phyloP scores from a whole-genome alignment of 2,113 vertebrate species.

The Hemiscyllium ocellatum region DNA sequence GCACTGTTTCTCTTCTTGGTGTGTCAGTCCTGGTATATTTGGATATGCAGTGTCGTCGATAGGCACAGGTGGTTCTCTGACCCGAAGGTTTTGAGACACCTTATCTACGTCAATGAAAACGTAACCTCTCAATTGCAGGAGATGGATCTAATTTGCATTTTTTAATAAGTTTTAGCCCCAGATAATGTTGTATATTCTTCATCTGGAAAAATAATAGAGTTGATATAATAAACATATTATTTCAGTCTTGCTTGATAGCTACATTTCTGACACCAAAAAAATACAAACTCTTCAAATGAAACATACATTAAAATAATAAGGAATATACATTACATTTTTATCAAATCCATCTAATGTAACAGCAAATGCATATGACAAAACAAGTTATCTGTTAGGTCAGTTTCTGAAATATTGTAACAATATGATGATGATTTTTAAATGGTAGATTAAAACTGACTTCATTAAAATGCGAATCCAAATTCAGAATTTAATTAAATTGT shows the following conservation, averaged over 20 bases:
- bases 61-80: too few species aligned
- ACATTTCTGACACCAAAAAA: not conserved
- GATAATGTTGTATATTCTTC: not conserved
- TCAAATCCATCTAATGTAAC: not conserved
- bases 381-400: not conserved
- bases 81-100: too few species aligned
- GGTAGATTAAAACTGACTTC: not conserved
- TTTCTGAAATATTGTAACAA: not conserved
- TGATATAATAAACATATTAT: not conserved
- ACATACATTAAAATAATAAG: not conserved
- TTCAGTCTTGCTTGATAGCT: too few species aligned
- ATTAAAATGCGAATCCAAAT: not conserved
- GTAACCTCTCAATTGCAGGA: not conserved
- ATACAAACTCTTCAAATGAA: not conserved
- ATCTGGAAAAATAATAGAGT: not conserved
- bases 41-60: too few species aligned
- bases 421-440: not conserved
- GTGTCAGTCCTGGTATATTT: too few species aligned
- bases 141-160: not conserved
- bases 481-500: not conserved
- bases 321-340: not conserved
- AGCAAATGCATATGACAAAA: constrained; percentile 16
- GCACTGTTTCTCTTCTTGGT: too few species aligned
- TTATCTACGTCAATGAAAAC: too few species aligned
- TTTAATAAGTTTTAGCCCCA: not conserved